A percentile compares a stretch with the other conserved stretches of the same genome.
Conservation (phyloP, 2,888 invertebrate species). For the Dynastes hyllus region DNA sequence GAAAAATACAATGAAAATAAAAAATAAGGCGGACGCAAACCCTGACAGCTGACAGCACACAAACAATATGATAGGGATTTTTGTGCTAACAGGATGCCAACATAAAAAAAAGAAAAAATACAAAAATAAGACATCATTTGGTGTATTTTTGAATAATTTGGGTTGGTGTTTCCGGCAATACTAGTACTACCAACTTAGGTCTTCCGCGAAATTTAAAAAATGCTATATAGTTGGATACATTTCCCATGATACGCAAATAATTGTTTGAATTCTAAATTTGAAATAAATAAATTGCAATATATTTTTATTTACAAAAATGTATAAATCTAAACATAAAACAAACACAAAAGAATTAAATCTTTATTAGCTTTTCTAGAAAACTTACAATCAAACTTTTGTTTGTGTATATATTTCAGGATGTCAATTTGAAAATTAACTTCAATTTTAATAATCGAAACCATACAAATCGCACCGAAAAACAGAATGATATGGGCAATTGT, state of each 20-base stretch:
- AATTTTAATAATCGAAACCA: constrained; percentile 4
- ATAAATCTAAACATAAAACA: background rate
- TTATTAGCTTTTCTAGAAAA: constrained; percentile 12
- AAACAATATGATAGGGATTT: too few relatives aligned
- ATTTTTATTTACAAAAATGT: background rate
- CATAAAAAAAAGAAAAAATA: background rate
- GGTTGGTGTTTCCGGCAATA: too few relatives aligned
- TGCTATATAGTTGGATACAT: too few relatives aligned
- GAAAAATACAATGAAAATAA: background rate
- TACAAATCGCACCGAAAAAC: constrained; percentile 32
- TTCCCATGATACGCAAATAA: too few relatives aligned
- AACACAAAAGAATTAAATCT: background rate
- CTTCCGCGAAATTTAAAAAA: too few relatives aligned
- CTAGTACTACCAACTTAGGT: too few relatives aligned
- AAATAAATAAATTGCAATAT: too few relatives aligned
- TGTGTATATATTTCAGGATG: constrained; percentile 55
- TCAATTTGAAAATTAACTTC: constrained; percentile 45
- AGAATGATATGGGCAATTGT: constrained; percentile 66
- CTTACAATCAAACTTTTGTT: constrained; percentile 56
- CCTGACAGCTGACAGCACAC: too few relatives aligned
- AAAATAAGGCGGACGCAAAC: too few relatives aligned
- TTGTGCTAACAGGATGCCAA: background rate
- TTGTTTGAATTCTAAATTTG: too few relatives aligned
- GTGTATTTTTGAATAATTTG: too few relatives aligned
- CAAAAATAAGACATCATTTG: background rate